Evolutionary conservation across 1,140 invertebrate species (phyloP).

Genomic region (Ditylenchus dipsaci): DNA sequence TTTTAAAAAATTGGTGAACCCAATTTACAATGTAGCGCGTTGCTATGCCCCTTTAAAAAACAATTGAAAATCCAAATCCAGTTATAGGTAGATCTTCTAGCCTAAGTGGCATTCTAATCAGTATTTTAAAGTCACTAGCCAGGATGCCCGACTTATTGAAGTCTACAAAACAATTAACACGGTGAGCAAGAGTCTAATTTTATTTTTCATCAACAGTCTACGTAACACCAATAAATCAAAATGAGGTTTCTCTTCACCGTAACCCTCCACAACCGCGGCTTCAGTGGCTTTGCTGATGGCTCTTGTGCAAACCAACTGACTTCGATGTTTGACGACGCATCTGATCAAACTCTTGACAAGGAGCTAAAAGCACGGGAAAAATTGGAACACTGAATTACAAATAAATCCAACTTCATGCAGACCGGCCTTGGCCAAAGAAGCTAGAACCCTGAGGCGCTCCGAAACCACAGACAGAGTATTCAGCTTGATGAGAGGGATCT

Average conservation of each 20-base stretch:
- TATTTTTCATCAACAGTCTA: no score
- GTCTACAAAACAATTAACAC: no score
- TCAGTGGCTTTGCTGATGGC: slow-evolving; percentile 66
- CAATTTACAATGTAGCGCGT: no score
- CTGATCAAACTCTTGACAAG: slow-evolving; percentile 80
- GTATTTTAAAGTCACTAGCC: no score
- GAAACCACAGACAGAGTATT: slow-evolving; percentile 98
- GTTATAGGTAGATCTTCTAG: no score
- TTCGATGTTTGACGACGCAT: slow-evolving; percentile 91
- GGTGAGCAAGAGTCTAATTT: no score
- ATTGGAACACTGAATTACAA: no score
- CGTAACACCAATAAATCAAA: neutral
- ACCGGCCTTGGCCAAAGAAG: slow-evolving; percentile 88
- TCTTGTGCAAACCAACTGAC: slow-evolving; percentile 93
- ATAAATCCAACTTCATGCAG: slow-evolving; percentile 68
- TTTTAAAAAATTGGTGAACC: no score
- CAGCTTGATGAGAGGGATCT: slow-evolving; percentile 81
- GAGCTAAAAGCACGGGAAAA: slow-evolving; percentile 61
- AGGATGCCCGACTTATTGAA: no score
- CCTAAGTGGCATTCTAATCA: no score
- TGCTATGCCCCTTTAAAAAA: no score
- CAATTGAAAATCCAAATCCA: no score
- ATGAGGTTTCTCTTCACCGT: neutral
- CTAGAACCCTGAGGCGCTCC: slow-evolving; percentile 93
- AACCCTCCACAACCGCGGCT: neutral